A percentile compares a stretch with the other conserved stretches of the same genome.
Conservation (phyloP, 1,140 invertebrate genomes). For the Drosophila paulistorum region DNA sequence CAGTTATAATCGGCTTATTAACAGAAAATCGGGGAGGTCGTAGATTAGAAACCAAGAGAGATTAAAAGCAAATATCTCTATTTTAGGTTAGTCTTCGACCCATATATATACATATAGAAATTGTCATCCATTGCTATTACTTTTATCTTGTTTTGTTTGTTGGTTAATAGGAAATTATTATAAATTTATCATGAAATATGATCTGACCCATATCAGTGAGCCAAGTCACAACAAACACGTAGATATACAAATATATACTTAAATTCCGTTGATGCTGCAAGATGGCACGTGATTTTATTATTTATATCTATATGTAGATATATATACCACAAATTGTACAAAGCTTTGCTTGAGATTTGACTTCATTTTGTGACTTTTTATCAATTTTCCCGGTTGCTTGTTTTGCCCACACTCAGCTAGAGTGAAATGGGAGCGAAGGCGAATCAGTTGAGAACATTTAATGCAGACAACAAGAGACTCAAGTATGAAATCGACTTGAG, state of each 20-base stretch:
- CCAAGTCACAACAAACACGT: background rate
- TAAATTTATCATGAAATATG: background rate
- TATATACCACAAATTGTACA: slow-evolving; percentile 1
- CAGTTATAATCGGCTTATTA: background rate
- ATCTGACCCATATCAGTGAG: background rate
- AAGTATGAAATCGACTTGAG: slow-evolving; percentile 9
- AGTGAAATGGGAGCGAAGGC: background rate
- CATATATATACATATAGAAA: no score
- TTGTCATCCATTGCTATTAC: no score
- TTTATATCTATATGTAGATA: background rate
- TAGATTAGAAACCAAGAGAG: background rate
- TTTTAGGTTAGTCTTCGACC: no score
- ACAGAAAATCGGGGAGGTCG: background rate
- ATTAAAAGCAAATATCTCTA: no score
- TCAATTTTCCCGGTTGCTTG: slow-evolving; percentile 40
- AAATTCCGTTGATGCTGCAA: background rate
- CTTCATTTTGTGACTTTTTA: slow-evolving; percentile 60
- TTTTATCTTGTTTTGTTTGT: background rate
- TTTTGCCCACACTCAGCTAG: background rate
- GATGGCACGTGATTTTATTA: slow-evolving; percentile 10
- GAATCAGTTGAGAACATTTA: slow-evolving; percentile 62
- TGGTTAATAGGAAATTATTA: background rate
- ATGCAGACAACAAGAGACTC: slow-evolving; percentile 6
- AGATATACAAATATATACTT: slow-evolving; percentile 3
- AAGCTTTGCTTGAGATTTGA: slow-evolving; percentile 36